phyloP scores from a whole-genome alignment of 2,888 invertebrate genomes.

The Acanthoscelides obtectus region DNA sequence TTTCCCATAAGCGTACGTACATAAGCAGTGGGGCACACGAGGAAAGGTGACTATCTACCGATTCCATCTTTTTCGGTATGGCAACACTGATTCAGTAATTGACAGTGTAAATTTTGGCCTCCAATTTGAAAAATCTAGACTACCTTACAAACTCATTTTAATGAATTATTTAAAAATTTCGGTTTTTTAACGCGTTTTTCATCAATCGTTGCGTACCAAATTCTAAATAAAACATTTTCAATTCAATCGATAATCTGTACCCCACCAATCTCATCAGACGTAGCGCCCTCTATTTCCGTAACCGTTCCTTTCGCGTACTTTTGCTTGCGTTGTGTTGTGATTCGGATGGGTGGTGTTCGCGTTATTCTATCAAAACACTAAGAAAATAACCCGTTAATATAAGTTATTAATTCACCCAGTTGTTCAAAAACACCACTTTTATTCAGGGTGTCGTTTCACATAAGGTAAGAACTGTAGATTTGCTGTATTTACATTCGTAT shows the following conservation, averaged over 20 bases:
- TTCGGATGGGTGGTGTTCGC: background rate
- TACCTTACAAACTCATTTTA: too few relatives aligned
- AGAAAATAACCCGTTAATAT: background rate
- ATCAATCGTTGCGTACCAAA: too few relatives aligned
- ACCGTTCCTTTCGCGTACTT: constrained; percentile 7
- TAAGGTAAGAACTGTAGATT: constrained; percentile 18
- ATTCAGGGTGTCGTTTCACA: constrained; percentile 15
- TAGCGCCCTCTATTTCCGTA: constrained; percentile 15
- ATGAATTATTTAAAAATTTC: too few relatives aligned
- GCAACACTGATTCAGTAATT: too few relatives aligned
- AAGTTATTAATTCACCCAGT: background rate
- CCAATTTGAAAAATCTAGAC: too few relatives aligned
- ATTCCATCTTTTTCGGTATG: too few relatives aligned
- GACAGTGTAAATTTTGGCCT: too few relatives aligned
- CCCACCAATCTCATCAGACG: background rate
- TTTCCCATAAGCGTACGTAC: too few relatives aligned
- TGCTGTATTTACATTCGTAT: background rate
- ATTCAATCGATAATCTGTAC: background rate
- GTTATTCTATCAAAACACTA: background rate
- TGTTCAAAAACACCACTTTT: constrained; percentile 3
- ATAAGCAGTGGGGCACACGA: too few relatives aligned
- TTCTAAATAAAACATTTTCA: too few relatives aligned
- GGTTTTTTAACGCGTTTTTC: too few relatives aligned
- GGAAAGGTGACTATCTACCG: too few relatives aligned
- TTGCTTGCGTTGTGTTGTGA: background rate